A percentile compares a stretch with the other conserved stretches of the same genome.
Evolutionary conservation across 2,888 invertebrate species (phyloP).

Genomic region (Parnassius apollo): DNA sequence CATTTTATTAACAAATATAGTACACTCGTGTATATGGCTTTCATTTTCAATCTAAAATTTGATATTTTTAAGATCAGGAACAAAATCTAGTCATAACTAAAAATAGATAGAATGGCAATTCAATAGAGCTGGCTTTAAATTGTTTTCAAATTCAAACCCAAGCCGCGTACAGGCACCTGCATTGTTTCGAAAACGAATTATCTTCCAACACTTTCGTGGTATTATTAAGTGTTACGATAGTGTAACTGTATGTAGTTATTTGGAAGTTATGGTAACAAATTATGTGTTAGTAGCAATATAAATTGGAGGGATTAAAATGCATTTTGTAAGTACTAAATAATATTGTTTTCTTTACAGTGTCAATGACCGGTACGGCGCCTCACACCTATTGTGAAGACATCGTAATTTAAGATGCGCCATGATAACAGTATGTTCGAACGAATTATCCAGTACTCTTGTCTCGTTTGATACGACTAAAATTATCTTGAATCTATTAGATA

Average conservation of each 20-base stretch:
- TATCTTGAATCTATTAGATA: too few relatives aligned
- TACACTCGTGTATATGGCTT: too few relatives aligned
- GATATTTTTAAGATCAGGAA: too few relatives aligned
- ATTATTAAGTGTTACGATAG: constrained; percentile 13
- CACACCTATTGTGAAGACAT: constrained; percentile 8
- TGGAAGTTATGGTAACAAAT: constrained; percentile 3
- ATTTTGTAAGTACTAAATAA: constrained; percentile 9
- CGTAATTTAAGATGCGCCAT: constrained; percentile 14
- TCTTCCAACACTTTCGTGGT: constrained; percentile 4
- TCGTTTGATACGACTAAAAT: background rate
- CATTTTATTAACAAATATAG: too few relatives aligned
- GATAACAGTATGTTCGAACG: constrained; percentile 7
- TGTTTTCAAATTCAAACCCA: constrained; percentile 15
- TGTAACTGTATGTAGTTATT: constrained; percentile 2
- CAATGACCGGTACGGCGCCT: constrained; percentile 14
- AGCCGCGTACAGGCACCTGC: constrained; percentile 3
- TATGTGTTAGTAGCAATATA: constrained; percentile 12
- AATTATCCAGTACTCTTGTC: constrained; percentile 4
- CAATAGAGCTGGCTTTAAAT: background rate
- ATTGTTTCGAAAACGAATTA: constrained; percentile 17
- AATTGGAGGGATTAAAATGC: constrained; percentile 3
- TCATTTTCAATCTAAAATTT: too few relatives aligned
- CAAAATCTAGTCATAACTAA: too few relatives aligned
- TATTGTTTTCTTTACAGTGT: constrained; percentile 10
- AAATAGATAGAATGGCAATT: too few relatives aligned